phyloP scores from a whole-genome alignment of 1,140 invertebrate genomes.

The Spodoptera frugiperda region DNA sequence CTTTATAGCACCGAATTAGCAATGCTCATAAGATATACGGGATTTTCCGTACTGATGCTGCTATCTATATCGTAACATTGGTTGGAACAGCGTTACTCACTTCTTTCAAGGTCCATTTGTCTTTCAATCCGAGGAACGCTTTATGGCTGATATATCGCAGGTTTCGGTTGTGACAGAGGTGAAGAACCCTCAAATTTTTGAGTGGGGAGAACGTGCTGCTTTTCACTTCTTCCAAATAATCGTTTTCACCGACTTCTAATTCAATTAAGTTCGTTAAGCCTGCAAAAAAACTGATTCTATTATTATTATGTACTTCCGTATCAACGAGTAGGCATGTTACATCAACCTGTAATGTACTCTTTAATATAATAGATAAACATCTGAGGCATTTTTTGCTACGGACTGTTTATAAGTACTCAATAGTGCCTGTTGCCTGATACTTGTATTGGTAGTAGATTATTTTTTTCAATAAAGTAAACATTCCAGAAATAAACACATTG shows the following conservation, averaged over 20 bases:
- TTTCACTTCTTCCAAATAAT: slow-evolving; percentile 84
- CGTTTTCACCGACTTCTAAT: slow-evolving; percentile 87
- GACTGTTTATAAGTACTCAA: not conserved
- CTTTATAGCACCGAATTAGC: slow-evolving; percentile 12
- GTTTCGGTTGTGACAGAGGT: slow-evolving; percentile 83
- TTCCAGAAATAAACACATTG: slow-evolving; percentile 29
- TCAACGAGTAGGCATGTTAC: slow-evolving; percentile 4
- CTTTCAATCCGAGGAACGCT: slow-evolving; percentile 84
- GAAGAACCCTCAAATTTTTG: slow-evolving; percentile 82
- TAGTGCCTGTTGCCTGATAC: not conserved
- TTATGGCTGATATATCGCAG: slow-evolving; percentile 85
- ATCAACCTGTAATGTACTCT: not conserved
- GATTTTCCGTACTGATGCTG: slow-evolving; percentile 43
- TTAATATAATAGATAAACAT: slow-evolving; percentile 27
- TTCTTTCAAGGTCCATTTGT: slow-evolving; percentile 84
- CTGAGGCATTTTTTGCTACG: slow-evolving; percentile 2
- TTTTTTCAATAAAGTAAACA: slow-evolving; percentile 21
- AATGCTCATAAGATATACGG: not conserved
- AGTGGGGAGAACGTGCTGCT: slow-evolving; percentile 85
- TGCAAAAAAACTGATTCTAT: slow-evolving; percentile 59
- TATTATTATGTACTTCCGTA: slow-evolving; percentile 46
- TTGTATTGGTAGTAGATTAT: not conserved
- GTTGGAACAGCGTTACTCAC: slow-evolving; percentile 66
- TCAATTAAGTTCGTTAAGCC: slow-evolving; percentile 85
- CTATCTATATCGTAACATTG: slow-evolving; percentile 18